These are phyloP conservation scores for Gallinago stenura DNA, from an alignment of 2,797 vertebrate species.

Conservation along the genomic window DNA sequence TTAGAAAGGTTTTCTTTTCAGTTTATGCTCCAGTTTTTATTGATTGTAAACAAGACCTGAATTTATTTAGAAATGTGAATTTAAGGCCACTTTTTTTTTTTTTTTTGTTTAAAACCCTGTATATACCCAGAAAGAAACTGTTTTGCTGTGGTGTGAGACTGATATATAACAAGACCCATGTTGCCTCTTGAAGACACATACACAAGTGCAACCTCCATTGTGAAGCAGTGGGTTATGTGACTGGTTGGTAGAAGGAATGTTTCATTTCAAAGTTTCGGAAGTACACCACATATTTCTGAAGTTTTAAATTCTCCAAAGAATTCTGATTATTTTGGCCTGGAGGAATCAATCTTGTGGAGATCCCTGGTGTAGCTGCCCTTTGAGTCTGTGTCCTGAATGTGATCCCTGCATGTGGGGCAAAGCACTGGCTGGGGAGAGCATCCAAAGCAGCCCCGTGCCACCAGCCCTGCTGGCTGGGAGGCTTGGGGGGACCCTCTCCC, in stretches of 20 bases:
- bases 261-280: slow-evolving; percentile 12
- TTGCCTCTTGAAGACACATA: not conserved
- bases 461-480: accelerated
- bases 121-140: not conserved
- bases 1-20: not conserved
- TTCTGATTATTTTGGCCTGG: slow-evolving; percentile 6
- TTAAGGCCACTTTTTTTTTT: not conserved
- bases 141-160: not conserved
- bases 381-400: not conserved
- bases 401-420: accelerated
- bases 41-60: not conserved
- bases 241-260: not conserved
- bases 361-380: not conserved
- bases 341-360: not conserved
- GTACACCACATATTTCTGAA: not conserved
- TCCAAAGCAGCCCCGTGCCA: accelerated
- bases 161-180: not conserved
- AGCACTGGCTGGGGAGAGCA: not conserved
- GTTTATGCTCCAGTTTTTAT: not conserved
- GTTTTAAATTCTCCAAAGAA: not conserved
- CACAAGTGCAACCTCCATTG: not conserved
- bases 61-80: not conserved
- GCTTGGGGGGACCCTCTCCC: not conserved
- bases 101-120: not conserved
- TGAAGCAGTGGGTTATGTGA: not conserved